These are phyloP conservation scores for Prochilodus magdalenae DNA, from an alignment of 2,113 vertebrate species.

Conservation along the genomic window DNA sequence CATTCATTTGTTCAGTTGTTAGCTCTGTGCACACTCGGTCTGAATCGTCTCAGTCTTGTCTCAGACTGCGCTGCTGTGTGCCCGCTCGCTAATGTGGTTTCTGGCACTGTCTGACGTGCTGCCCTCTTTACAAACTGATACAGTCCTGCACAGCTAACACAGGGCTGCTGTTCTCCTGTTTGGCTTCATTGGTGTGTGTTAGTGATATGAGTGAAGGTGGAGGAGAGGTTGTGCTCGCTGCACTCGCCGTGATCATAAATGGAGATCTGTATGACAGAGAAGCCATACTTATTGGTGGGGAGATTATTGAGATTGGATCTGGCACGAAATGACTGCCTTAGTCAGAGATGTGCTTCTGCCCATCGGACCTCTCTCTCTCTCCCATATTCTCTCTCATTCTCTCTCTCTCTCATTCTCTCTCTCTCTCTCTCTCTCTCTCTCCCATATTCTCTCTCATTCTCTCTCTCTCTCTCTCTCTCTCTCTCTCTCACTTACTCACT, in stretches of 20 bases:
- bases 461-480: background rate
- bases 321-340: background rate
- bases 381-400: background rate
- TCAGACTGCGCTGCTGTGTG: too few species aligned
- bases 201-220: background rate
- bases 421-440: slow-evolving; percentile 8
- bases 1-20: too few species aligned
- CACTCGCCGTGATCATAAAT: background rate
- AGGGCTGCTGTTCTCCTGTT: too few species aligned
- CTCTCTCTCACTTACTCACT: too few species aligned
- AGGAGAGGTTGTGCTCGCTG: too few species aligned
- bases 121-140: too few species aligned
- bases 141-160: too few species aligned
- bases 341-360: slow-evolving; percentile 2
- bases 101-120: too few species aligned
- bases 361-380: background rate
- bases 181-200: too few species aligned
- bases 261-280: background rate
- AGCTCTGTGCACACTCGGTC: too few species aligned
- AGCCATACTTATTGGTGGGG: background rate
- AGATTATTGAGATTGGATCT: background rate
- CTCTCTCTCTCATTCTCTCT: background rate
- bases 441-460: background rate
- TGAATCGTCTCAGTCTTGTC: too few species aligned
- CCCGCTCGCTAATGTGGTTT: too few species aligned